phyloP scores from a whole-genome alignment of 1,140 invertebrate genomes.

The Bombus breviceps region DNA sequence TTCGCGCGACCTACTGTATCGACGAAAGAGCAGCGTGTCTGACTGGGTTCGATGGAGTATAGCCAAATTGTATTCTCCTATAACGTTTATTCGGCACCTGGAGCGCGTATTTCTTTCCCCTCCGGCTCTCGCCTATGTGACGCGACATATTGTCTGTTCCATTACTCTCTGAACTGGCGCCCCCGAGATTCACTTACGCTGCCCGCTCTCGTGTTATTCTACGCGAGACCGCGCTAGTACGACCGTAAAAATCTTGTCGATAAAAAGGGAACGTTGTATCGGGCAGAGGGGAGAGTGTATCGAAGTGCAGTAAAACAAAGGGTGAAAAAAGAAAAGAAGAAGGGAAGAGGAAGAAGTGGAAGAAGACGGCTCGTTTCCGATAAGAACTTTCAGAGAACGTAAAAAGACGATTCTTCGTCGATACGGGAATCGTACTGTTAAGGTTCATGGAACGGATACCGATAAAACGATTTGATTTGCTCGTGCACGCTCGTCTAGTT shows the following conservation, averaged over 20 bases:
- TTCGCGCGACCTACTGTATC: slow-evolving; percentile 24
- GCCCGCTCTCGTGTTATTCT: slow-evolving; percentile 12
- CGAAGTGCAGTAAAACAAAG: slow-evolving; percentile 13
- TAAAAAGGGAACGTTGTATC: slow-evolving; percentile 29
- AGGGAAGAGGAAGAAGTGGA: background rate
- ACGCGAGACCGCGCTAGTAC: background rate
- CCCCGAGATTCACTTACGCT: slow-evolving; percentile 30
- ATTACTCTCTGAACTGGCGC: slow-evolving; percentile 20
- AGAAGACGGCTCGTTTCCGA: slow-evolving; percentile 1
- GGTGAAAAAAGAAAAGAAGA: background rate
- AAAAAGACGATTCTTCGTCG: slow-evolving; percentile 37
- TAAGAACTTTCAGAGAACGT: slow-evolving; percentile 25
- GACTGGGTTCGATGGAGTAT: background rate
- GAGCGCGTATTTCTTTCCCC: slow-evolving; percentile 8
- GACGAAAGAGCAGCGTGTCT: background rate
- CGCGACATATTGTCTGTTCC: slow-evolving; percentile 37
- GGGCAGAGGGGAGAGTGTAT: background rate
- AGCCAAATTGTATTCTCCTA: slow-evolving; percentile 20
- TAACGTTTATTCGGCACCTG: slow-evolving; percentile 33
- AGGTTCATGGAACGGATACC: slow-evolving; percentile 22
- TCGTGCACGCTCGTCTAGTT: slow-evolving; percentile 1
- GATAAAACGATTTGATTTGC: slow-evolving; percentile 44
- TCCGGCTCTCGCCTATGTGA: background rate
- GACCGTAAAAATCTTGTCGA: slow-evolving; percentile 37
- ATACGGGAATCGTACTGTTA: background rate